Evolutionary conservation across 2,888 invertebrate species (phyloP).

Genomic region (Caenorhabditis drosophilae): DNA sequence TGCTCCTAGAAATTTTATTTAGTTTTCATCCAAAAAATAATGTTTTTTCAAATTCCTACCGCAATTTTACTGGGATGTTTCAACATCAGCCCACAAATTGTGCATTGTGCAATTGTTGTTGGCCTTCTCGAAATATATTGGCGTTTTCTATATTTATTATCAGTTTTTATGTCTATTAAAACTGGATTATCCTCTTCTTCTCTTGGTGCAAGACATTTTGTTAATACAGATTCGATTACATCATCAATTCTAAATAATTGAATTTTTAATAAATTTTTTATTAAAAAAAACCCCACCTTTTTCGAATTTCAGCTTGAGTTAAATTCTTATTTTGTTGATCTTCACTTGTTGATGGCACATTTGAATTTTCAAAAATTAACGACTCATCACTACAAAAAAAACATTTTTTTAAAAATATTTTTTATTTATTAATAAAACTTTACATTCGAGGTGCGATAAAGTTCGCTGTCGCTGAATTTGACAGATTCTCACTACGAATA

Average conservation of each 20-base stretch:
- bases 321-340: neutral
- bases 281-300: constrained; percentile 1
- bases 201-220: constrained; percentile 10
- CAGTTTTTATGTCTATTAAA: neutral
- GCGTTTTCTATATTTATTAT: constrained; percentile 1
- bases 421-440: neutral
- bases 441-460: constrained; percentile 1
- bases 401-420: neutral
- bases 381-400: neutral
- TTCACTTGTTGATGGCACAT: no score
- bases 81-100: constrained; percentile 54
- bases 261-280: neutral
- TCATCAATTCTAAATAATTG: constrained; percentile 40
- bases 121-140: constrained; percentile 8
- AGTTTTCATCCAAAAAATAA: neutral
- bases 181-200: neutral
- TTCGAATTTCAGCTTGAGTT: neutral
- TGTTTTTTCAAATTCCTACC: constrained; percentile 15
- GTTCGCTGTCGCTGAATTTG: constrained; percentile 8
- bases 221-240: constrained; percentile 48
- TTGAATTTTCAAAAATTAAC: neutral
- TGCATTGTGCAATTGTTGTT: constrained; percentile 47
- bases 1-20: constrained; percentile 50
- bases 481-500: constrained; percentile 1
- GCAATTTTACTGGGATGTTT: constrained; percentile 57